phyloP scores from a whole-genome alignment of 37 sponge, comb jelly and placozoan genomes.

The Petrosia ficiformis region DNA sequence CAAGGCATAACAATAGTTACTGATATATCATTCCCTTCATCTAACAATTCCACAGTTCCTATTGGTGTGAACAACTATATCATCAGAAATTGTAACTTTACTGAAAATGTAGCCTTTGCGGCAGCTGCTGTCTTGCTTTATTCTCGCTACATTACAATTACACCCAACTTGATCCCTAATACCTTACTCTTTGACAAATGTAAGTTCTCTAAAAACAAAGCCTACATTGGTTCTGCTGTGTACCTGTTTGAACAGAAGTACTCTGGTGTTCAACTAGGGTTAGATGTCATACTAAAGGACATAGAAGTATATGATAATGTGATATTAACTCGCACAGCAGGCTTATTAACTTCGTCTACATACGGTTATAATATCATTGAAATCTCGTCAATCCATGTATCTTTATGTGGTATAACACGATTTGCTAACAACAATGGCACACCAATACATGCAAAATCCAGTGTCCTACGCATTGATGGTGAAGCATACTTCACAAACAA shows the following conservation, averaged over 20 bases:
- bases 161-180: not conserved
- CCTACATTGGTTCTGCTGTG: constrained; percentile 16
- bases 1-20: not conserved
- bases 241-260: constrained; percentile 20
- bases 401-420: constrained; percentile 13
- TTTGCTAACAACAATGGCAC: constrained; percentile 35
- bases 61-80: not conserved
- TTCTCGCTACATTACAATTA: constrained; percentile 7
- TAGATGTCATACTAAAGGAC: constrained; percentile 6
- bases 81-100: constrained; percentile 5
- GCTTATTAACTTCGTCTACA: too few relatives aligned
- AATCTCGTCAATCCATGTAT: constrained; percentile 27
- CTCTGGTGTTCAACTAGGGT: constrained; percentile 18
- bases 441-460: not conserved
- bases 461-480: constrained; percentile 3
- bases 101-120: not conserved
- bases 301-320: too few relatives aligned
- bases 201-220: constrained; percentile 20
- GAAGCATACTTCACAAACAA: constrained; percentile 19
- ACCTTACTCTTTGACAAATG: constrained; percentile 13
- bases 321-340: too few relatives aligned
- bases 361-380: too few relatives aligned
- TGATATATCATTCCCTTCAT: not conserved
- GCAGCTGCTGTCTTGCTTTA: constrained; percentile 8
- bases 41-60: not conserved